These are phyloP conservation scores for Anoplophora glabripennis DNA, from an alignment of 1,140 invertebrate genomes.

Conservation along the genomic window DNA sequence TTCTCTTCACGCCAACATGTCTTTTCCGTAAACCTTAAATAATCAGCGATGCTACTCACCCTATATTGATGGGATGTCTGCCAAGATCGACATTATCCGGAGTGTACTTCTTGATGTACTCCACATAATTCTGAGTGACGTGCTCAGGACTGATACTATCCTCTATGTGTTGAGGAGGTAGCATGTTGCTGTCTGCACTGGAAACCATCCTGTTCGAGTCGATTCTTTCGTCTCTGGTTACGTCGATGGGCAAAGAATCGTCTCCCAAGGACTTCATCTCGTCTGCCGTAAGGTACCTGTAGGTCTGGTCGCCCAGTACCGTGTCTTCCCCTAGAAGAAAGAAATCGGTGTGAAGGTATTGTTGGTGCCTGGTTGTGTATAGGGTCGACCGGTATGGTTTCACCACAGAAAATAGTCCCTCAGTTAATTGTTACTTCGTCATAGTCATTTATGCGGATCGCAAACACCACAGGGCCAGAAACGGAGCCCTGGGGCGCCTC, in stretches of 20 bases:
- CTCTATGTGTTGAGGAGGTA: slow-evolving; percentile 58
- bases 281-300: slow-evolving; percentile 87
- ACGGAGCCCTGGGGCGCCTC: too few species aligned
- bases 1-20: background rate
- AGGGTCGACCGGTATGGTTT: too few species aligned
- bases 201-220: slow-evolving; percentile 58
- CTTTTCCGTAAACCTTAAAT: slow-evolving; percentile 1
- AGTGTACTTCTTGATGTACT: slow-evolving; percentile 45
- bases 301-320: slow-evolving; percentile 85
- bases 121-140: slow-evolving; percentile 59
- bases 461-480: too few species aligned
- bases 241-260: slow-evolving; percentile 89
- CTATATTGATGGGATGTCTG: slow-evolving; percentile 67
- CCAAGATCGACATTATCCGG: slow-evolving; percentile 72
- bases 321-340: slow-evolving; percentile 75
- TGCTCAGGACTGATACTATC: slow-evolving; percentile 65
- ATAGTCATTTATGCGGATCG: too few species aligned
- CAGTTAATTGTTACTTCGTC: too few species aligned
- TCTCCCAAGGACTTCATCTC: slow-evolving; percentile 93
- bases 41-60: slow-evolving; percentile 57
- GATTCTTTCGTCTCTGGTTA: slow-evolving; percentile 81
- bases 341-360: background rate
- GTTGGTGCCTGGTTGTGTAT: too few species aligned
- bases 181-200: slow-evolving; percentile 47
- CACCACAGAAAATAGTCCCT: too few species aligned